Base-by-base conservation (phyloP, 2,797 vertebrate genomes). In the Anisognathus igniventris region DNA sequence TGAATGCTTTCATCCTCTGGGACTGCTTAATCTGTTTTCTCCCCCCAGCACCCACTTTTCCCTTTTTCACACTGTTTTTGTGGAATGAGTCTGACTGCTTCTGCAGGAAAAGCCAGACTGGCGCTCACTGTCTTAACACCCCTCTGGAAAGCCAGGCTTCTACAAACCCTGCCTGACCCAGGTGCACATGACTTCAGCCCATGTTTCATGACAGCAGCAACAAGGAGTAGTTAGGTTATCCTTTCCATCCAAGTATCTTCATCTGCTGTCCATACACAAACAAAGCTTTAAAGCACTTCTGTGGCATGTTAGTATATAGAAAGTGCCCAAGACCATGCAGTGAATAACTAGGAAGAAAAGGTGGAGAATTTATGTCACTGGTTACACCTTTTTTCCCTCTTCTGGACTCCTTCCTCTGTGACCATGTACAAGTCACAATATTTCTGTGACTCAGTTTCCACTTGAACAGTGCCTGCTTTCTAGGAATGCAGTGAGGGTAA, bases 81-180 rank as follows among this genome's bases (percentile, higher is more conserved):
- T 62, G 51, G 47, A 75, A 39, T 2, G 0, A 40, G 42, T 83
- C 33, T 53, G 24, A 53, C 24, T 68, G 31, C 12, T 76, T 37
- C 31, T 66, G 21, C 1, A 0, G 40, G 24, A 86, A 81, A 65
- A 84, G 4, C 12, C 39, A 61, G 31, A 19, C n/a, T 78, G 35
- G 14, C 2, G 0, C 11, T 47, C 2, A 0, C 0, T 56, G 2
- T 94, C n/a, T 27, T 39, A 50, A 14, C 6, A 57, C 2, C 9
- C 20, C 7, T 53, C 35, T 78, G 28, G 21, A 16, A 81, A 40
- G 48, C 16, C 14, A 76, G 33, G 14, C 33, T 62, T 79, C 56
- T 53, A 20, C 40, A 91, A 84, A 68, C 6, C 7, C 22, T 83
- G 23, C 19, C 25, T 66, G 13, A 31, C 30, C 47, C 42, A 35